Evolutionary conservation across 2,113 vertebrate genomes (phyloP).

Genomic region (Leucoraja erinaceus): DNA sequence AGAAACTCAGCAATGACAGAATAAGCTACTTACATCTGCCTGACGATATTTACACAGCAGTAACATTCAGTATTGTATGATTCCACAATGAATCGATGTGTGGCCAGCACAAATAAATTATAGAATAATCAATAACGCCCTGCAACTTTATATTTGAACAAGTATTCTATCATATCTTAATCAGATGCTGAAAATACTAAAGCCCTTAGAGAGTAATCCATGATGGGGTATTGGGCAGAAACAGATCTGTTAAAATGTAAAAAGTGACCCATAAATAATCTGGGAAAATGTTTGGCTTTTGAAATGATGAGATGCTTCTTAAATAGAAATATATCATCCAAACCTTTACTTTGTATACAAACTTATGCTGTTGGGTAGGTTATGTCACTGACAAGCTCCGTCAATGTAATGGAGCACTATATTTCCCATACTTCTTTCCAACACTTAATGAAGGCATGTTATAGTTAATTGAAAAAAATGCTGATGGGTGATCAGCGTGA

Average conservation of each 20-base stretch:
- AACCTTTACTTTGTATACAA: background rate
- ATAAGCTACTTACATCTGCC: background rate
- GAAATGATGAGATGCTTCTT: background rate
- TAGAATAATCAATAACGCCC: background rate
- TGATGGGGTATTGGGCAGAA: background rate
- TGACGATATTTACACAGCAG: background rate
- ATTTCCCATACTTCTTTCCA: background rate
- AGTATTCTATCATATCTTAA: background rate
- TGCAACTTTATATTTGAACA: background rate
- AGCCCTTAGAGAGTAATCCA: background rate
- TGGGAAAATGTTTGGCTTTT: background rate
- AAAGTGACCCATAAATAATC: background rate
- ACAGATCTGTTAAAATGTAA: background rate
- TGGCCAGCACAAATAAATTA: background rate
- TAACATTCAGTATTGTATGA: background rate
- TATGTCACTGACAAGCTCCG: background rate
- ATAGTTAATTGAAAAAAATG: background rate
- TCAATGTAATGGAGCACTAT: no score
- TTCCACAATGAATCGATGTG: background rate
- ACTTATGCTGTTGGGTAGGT: background rate
- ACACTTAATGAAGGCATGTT: background rate
- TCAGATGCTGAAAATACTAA: background rate
- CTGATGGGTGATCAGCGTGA: background rate
- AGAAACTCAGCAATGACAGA: background rate
- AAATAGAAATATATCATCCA: background rate